These are phyloP conservation scores for Heliornis fulica DNA, from an alignment of 2,113 vertebrate genomes.

Conservation along the genomic window DNA sequence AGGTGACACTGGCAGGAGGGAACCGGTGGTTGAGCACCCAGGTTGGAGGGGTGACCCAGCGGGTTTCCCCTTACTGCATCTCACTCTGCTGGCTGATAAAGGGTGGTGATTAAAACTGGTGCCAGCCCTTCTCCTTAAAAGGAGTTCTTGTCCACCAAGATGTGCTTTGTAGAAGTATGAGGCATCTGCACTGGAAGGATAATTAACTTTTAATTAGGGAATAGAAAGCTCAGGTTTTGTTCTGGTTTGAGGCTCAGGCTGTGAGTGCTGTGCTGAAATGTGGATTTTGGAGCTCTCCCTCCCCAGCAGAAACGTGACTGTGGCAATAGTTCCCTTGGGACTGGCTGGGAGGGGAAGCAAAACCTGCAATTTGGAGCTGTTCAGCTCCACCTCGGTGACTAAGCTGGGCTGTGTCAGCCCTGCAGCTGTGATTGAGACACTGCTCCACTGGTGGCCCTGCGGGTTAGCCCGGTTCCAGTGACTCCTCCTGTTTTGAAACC, in stretches of 20 bases:
- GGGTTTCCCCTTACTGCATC: background rate
- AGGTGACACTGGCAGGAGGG: background rate
- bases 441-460: background rate
- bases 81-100: background rate
- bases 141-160: background rate
- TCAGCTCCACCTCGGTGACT: conserved; percentile 12
- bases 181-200: background rate
- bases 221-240: background rate
- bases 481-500: background rate
- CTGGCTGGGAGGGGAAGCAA: background rate
- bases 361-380: background rate
- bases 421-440: background rate
- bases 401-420: background rate
- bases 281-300: background rate
- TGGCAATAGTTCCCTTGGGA: background rate
- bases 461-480: background rate
- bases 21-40: background rate
- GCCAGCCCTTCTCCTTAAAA: background rate
- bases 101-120: background rate
- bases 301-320: background rate
- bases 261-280: background rate
- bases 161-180: background rate
- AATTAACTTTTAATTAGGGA: conserved; percentile 31
- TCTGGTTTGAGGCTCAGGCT: background rate
- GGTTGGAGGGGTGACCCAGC: accelerated